Evolutionary conservation across 2,888 invertebrate species (phyloP), one percentile per base, ranked within the genome.

Genomic region (Litoditis marina): DNA sequence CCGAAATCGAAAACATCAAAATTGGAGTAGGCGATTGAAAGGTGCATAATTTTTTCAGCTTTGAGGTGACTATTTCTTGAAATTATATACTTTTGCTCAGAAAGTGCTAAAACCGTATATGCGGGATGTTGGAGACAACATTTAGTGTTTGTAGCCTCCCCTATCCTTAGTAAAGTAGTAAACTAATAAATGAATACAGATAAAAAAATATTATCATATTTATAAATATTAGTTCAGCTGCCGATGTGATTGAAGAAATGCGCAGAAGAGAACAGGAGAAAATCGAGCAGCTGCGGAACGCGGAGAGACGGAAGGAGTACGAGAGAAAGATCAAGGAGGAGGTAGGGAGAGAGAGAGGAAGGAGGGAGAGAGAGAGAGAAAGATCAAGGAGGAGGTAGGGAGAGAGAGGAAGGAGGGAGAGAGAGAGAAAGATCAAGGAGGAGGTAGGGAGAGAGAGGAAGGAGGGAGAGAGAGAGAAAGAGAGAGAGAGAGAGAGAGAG

Each of bases 151-250:
- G n/a, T n/a, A n/a, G n/a, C 86, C 92, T 98, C 73, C 93, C 91
- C 83, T 98, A 98, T 86, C 98, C 98, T 0, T 98, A 99, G 98
- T 95, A 98, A 85, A 99, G 99, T 88, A 98, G 98, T n/a, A n/a
- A n/a, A n/a, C n/a, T n/a, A n/a, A n/a, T n/a, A n/a, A n/a, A n/a
- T n/a, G n/a, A n/a, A n/a, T n/a, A n/a, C n/a, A n/a, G n/a, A n/a
- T n/a, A n/a, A n/a, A n/a, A n/a, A n/a, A n/a, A n/a, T n/a, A n/a
- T n/a, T n/a, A n/a, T n/a, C n/a, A n/a, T n/a, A n/a, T n/a, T n/a
- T n/a, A n/a, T n/a, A n/a, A 42, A 42, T 19, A 42, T 19, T 6
- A 36, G 13, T 36, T 13, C 8, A 42, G 16, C 8, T 36, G 4
- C 11, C 19, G 3, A 8, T 3, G 42, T 2, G 42, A 42, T 19